phyloP scores from a whole-genome alignment of 2,797 vertebrate genomes.

The Xenentodon cancila region DNA sequence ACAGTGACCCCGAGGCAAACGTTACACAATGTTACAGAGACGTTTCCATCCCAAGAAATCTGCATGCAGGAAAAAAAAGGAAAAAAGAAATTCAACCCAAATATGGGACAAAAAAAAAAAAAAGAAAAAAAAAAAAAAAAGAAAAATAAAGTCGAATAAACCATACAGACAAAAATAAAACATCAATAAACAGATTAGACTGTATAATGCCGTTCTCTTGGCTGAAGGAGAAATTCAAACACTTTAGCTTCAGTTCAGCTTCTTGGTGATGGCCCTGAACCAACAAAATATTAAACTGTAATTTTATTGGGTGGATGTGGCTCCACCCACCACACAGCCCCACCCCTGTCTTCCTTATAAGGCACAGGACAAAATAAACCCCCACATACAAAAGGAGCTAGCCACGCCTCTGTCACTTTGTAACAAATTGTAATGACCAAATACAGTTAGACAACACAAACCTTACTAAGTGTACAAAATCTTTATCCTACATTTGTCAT shows the following conservation, averaged over 20 bases:
- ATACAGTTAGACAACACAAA: slow-evolving; percentile 88
- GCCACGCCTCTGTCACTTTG: slow-evolving; percentile 84
- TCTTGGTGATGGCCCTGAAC: slow-evolving; percentile 46
- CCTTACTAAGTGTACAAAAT: slow-evolving; percentile 91
- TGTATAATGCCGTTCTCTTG: slow-evolving; percentile 79
- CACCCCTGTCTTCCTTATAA: slow-evolving; percentile 92
- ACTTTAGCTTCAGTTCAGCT: slow-evolving; percentile 63
- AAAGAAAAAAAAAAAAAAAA: slow-evolving; percentile 32
- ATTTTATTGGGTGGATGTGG: slow-evolving; percentile 76
- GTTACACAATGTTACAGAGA: slow-evolving; percentile 80
- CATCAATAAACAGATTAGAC: slow-evolving; percentile 73
- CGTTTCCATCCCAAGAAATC: slow-evolving; percentile 80
- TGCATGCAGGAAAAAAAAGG: slow-evolving; percentile 77
- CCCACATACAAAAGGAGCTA: slow-evolving; percentile 85
- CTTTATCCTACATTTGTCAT: slow-evolving; percentile 84
- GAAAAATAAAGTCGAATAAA: slow-evolving; percentile 62
- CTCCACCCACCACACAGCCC: slow-evolving; percentile 77
- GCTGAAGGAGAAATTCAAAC: slow-evolving; percentile 82
- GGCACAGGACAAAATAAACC: slow-evolving; percentile 97
- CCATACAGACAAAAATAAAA: slow-evolving; percentile 77
- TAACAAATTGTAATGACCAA: slow-evolving; percentile 85
- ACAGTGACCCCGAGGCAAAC: slow-evolving; percentile 79
- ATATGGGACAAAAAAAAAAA: slow-evolving; percentile 20
- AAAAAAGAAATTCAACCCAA: slow-evolving; percentile 38
- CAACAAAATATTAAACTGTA: slow-evolving; percentile 73